Base-by-base conservation (phyloP, 2,113 vertebrate species). In the Opisthocomus hoazin region DNA sequence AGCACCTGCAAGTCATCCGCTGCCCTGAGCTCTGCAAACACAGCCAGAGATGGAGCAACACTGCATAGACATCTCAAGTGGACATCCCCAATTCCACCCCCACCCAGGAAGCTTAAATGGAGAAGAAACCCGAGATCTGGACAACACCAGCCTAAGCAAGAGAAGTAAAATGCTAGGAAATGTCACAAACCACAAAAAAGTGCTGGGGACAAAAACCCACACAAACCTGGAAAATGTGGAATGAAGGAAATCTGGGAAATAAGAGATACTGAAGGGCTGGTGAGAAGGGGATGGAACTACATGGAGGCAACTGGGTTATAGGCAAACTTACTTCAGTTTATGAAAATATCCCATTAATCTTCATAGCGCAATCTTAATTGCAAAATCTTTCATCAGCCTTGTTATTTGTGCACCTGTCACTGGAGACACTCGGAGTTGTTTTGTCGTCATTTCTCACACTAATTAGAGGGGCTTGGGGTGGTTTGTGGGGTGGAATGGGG, bases 321-420 rank as follows among this genome's bases (percentile, higher is more conserved):
- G 74, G 96, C 97, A 34, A 43, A 95, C 97, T 97, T 96, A 89
- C 92, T 95, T 95, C 97, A 97, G 97, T 97, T 97, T 96, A 93
- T 94, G 88, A 97, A 97, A 97, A 98, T 97, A 95, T 96, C 91
- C 96, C 97, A 97, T 98, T 97, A 97, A 97, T 98, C 97, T 98
- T 97, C 97, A 95, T 94, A 96, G 96, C 65, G 9, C 94, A 93
- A 96, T 97, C 97, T 97, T 98, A 98, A 98, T 98, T 98, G 98
- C 97, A 94, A 94, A 96, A 96, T 98, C 97, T 97, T 98, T 98
- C 97, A 98, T 97, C 98, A 97, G 97, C 96, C 93, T 97, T 91
- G 96, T 96, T 97, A 96, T 97, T 96, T 97, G 97, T 95, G 97
- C 95, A 97, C 97, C 98, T 98, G 98, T 98, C 98, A 98, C 51